Evolutionary conservation across 2,888 invertebrate genomes (phyloP).

Genomic region (Leistus spinibarbis): DNA sequence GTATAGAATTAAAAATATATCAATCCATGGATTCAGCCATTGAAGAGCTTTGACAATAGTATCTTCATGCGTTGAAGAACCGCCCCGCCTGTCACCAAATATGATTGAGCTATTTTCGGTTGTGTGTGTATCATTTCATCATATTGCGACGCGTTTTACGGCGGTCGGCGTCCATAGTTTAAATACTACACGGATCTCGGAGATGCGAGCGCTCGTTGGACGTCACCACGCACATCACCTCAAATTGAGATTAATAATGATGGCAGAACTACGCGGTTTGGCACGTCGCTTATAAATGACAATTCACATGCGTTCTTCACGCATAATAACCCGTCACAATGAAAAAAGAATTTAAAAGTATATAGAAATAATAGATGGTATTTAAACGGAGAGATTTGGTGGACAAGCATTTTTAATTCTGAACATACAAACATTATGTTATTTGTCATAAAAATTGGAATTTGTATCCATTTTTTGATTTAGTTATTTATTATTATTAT

Average conservation of each 20-base stretch:
- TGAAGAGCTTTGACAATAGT: not conserved
- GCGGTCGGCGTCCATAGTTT: conserved; percentile 7
- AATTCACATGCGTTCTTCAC: not conserved
- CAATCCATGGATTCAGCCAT: no score
- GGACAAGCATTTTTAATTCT: no score
- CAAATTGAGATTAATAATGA: conserved; percentile 21
- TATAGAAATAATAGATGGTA: no score
- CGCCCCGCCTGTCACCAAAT: conserved; percentile 17
- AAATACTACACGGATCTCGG: not conserved
- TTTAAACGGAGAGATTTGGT: no score
- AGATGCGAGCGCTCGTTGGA: not conserved
- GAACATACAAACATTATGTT: no score
- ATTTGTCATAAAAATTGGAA: no score
- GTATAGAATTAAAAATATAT: no score
- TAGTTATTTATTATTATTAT: no score
- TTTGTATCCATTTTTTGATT: no score
- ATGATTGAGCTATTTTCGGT: conserved; percentile 28
- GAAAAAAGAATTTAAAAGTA: not conserved
- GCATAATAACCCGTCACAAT: not conserved
- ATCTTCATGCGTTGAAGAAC: conserved; percentile 11
- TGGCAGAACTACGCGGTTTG: not conserved
- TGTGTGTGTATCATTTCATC: not conserved
- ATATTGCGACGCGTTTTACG: not conserved
- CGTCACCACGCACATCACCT: not conserved
- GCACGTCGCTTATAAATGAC: not conserved